Base-by-base conservation (phyloP, 2,113 vertebrate species). In the Elephantulus edwardii region DNA sequence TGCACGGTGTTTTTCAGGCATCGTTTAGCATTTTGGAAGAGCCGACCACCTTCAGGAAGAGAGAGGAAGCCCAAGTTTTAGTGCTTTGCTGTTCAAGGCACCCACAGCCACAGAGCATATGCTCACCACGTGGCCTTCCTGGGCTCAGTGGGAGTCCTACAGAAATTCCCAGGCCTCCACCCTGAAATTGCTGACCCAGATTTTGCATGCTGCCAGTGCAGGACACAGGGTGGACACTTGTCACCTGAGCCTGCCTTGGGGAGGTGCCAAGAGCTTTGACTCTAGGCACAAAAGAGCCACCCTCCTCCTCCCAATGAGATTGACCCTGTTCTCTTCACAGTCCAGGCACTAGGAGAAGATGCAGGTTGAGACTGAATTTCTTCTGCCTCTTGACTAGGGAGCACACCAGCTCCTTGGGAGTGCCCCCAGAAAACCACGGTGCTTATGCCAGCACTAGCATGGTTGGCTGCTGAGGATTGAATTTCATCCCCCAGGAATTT, bases 21-120 rank as follows among this genome's bases (percentile, higher is more conserved):
- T 78, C 88, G 40, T 93, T 60, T 88, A 93, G 88, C 80, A 80
- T 91, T 96, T 95, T 89, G 90, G 89, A 93, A 92, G 76, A 92
- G 91, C 92, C 82, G 92, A 35, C 87, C 89, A 93, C 90, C 71
- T 95, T 94, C 79, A 88, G 84, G 62, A 91, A 93, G 90, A 75
- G 86, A 96, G 93, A 95, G 75, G 66, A 88, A 94, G 86, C 56
- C 82, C 86, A 96, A 96, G 91, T 75, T 56, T 28, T 42, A 94
- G 88, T 78, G 91, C 50, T 58, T 96, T 91, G 91, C 91, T 56
- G 80, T 42, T 58, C 22, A 0, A 58, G 77, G 79, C 93, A 80
- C 80, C 60, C 44, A 35, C 22, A 0, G 9, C n/a, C 40, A 64
- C 74, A n/a, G 4, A 30, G 24, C 96, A 96, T 79, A 8, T 95